Percentiles rank a stretch among this genome's conserved stretches.
Conservation (phyloP, 2,113 vertebrate genomes). For the Albula glossodonta region DNA sequence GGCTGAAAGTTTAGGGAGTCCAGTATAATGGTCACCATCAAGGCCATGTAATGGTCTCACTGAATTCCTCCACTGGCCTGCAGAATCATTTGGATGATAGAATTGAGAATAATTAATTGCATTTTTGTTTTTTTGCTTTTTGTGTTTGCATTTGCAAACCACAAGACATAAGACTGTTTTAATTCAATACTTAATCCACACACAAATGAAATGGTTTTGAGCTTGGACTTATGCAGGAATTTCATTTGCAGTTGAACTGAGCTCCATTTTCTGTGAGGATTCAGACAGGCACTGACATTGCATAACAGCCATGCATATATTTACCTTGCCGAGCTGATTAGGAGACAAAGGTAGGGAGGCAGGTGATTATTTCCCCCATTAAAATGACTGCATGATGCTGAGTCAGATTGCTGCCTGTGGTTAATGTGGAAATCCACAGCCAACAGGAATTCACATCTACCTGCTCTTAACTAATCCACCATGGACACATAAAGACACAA, state of each 20-base stretch:
- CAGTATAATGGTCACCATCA: not conserved
- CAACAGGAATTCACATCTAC: not conserved
- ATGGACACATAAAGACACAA: not conserved
- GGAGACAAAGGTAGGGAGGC: not conserved
- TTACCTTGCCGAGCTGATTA: not conserved
- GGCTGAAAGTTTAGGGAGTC: not conserved
- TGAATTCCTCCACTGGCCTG: not conserved
- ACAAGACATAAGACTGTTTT: not conserved
- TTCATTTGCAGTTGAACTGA: not conserved
- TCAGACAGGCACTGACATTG: not conserved
- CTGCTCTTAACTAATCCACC: not conserved
- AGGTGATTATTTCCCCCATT: conserved; percentile 15
- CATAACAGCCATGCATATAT: not conserved
- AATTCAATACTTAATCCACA: not conserved
- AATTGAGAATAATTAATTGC: not conserved
- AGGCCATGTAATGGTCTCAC: not conserved
- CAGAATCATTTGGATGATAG: not conserved
- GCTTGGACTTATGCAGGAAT: not conserved
- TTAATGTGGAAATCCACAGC: not conserved
- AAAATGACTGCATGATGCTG: not conserved
- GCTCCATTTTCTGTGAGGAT: not conserved
- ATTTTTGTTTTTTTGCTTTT: not conserved
- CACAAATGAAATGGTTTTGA: not conserved
- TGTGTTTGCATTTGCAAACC: not conserved
- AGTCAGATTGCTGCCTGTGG: not conserved